Evolutionary conservation across 2,888 invertebrate species (phyloP).

Genomic region (Miltochrista miniata): DNA sequence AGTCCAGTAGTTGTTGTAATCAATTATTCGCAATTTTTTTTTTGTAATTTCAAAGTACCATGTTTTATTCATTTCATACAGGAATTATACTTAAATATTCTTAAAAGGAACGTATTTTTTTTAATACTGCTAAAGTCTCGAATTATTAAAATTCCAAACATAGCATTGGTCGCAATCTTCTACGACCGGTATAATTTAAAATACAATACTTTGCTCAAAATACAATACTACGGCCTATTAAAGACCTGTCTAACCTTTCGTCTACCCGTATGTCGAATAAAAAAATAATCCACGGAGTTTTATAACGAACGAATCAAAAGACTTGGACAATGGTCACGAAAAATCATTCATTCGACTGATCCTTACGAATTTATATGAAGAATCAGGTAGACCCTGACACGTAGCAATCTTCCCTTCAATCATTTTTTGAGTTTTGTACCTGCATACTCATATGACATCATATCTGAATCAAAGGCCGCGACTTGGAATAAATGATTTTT

Average conservation of each 20-base stretch:
- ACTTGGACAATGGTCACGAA: constrained; percentile 81
- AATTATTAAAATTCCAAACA: constrained; percentile 15
- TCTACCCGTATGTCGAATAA: constrained; percentile 57
- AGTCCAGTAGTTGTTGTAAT: too few relatives aligned
- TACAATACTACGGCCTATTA: constrained; percentile 53
- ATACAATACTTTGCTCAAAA: constrained; percentile 26
- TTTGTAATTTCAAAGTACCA: too few relatives aligned
- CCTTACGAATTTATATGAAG: constrained; percentile 63
- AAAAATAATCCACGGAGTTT: constrained; percentile 54
- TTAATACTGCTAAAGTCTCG: neutral
- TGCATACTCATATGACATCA: constrained; percentile 18
- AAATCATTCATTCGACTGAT: constrained; percentile 59
- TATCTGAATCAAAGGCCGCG: neutral
- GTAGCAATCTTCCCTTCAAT: constrained; percentile 67
- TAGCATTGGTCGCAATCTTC: constrained; percentile 1
- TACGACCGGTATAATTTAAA: constrained; percentile 47
- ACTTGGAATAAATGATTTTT: neutral
- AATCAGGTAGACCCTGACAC: constrained; percentile 74
- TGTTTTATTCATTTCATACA: neutral
- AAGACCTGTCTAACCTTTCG: constrained; percentile 60
- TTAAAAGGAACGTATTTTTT: too few relatives aligned
- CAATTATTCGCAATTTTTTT: too few relatives aligned
- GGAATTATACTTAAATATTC: too few relatives aligned
- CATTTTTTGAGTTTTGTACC: constrained; percentile 40
- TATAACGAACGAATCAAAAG: constrained; percentile 72